Percentiles rank a stretch among this genome's conserved stretches.
Conservation (phyloP, 2,888 invertebrate genomes). For the Dermolepida albohirtum region DNA sequence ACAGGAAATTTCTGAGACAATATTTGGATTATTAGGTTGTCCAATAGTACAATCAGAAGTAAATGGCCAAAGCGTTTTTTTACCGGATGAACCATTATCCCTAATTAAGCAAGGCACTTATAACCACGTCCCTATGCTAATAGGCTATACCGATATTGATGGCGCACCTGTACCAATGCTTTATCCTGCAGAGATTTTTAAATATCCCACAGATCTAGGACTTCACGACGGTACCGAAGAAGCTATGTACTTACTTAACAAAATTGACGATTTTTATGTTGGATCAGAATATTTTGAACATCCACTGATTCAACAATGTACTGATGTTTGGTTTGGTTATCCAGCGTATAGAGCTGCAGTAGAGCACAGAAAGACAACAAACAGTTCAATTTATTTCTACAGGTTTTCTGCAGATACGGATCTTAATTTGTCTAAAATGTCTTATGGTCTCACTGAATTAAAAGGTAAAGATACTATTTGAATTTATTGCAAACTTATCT, state of each 20-base stretch:
- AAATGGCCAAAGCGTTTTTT: constrained; percentile 42
- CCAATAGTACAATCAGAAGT: constrained; percentile 45
- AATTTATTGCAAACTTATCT: too few species aligned
- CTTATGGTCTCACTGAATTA: too few species aligned
- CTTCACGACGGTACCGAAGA: constrained; percentile 17
- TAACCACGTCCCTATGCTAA: constrained; percentile 45
- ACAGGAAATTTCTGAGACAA: neutral
- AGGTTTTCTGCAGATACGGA: too few species aligned
- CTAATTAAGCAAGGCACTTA: constrained; percentile 42
- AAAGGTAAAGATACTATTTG: too few species aligned
- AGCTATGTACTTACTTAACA: neutral
- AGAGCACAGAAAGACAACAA: too few species aligned
- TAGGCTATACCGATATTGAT: constrained; percentile 48
- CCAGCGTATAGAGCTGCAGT: too few species aligned
- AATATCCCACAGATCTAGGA: constrained; percentile 45
- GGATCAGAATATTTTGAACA: neutral
- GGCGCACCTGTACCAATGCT: constrained; percentile 39
- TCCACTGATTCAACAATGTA: too few species aligned
- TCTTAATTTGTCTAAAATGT: too few species aligned
- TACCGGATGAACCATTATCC: constrained; percentile 41
- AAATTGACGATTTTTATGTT: constrained; percentile 36
- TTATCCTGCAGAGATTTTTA: neutral
- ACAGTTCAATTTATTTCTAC: too few species aligned
- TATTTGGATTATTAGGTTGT: neutral
- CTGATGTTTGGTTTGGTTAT: too few species aligned